phyloP scores from a whole-genome alignment of 1,140 invertebrate species.

The Nomia melanderi region DNA sequence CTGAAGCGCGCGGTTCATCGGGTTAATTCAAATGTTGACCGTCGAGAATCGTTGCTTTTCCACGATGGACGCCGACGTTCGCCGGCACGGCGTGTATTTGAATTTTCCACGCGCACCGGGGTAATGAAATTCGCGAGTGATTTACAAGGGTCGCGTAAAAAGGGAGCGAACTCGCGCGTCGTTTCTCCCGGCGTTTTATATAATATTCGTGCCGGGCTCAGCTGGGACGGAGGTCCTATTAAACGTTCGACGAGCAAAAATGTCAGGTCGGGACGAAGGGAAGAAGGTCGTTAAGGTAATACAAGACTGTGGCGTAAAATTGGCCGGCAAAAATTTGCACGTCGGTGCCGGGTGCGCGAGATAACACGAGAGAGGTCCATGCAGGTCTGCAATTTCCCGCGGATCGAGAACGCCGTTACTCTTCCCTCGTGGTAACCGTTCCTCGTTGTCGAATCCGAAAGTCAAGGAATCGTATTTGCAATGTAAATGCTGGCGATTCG shows the following conservation, averaged over 20 bases:
- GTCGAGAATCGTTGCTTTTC: neutral
- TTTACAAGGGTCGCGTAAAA: constrained; percentile 27
- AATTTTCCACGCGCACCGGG: neutral
- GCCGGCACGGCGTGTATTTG: neutral
- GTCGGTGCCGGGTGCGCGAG: neutral
- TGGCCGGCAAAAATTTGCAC: constrained; percentile 37
- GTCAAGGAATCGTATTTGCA: constrained; percentile 48
- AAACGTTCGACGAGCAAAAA: constrained; percentile 30
- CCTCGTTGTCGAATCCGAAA: constrained; percentile 8
- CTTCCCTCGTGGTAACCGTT: neutral
- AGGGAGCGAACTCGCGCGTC: neutral
- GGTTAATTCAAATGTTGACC: no score
- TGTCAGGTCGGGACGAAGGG: constrained; percentile 3
- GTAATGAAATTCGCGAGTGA: constrained; percentile 39
- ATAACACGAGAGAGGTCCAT: constrained; percentile 20
- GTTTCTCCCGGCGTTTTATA: neutral
- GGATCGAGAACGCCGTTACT: constrained; percentile 29
- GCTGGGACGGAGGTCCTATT: neutral
- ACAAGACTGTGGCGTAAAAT: constrained; percentile 31
- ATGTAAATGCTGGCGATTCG: constrained; percentile 49
- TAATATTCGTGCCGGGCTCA: neutral
- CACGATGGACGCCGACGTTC: no score
- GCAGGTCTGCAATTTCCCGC: constrained; percentile 22
- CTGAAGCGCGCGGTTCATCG: no score
- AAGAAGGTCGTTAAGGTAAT: constrained; percentile 48